Evolutionary conservation across 2,797 vertebrate genomes (phyloP).

Genomic region (Pangasius sanitwongsei): DNA sequence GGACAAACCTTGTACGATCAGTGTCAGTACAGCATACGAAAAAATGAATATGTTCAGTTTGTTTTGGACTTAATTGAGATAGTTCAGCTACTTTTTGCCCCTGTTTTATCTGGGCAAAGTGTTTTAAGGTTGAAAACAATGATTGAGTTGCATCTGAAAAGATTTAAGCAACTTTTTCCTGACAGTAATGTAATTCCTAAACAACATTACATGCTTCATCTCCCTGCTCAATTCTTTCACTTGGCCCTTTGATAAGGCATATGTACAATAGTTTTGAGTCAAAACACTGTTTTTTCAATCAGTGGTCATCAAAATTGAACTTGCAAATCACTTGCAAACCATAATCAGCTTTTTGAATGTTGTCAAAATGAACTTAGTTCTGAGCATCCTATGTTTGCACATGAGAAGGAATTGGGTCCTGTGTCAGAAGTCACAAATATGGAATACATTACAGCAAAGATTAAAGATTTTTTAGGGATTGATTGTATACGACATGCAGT

Average conservation of each 20-base stretch:
- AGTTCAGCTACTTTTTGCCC: constrained; percentile 20
- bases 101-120: constrained; percentile 34
- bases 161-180: constrained; percentile 41
- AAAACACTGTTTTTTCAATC: constrained; percentile 15
- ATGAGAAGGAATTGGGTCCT: not conserved
- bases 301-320: constrained; percentile 15
- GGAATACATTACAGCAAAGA: constrained; percentile 28
- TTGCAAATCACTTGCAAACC: not conserved
- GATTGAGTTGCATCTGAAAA: constrained; percentile 38
- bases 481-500: not conserved
- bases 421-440: constrained; percentile 22
- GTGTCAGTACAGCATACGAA: constrained; percentile 33
- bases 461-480: constrained; percentile 28
- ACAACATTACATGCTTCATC: constrained; percentile 48
- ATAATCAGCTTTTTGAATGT: constrained; percentile 25
- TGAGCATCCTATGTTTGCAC: constrained; percentile 11
- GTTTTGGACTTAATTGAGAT: constrained; percentile 33
- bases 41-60: constrained; percentile 16
- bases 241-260: constrained; percentile 35
- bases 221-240: constrained; percentile 38
- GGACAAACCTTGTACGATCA: constrained; percentile 24
- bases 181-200: constrained; percentile 45
- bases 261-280: constrained; percentile 24
- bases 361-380: constrained; percentile 25
- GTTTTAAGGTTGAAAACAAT: constrained; percentile 31